A percentile compares a stretch with the other conserved stretches of the same genome.
Evolutionary conservation across 1,140 invertebrate species (phyloP).

Genomic region (Rhynchophorus ferrugineus): DNA sequence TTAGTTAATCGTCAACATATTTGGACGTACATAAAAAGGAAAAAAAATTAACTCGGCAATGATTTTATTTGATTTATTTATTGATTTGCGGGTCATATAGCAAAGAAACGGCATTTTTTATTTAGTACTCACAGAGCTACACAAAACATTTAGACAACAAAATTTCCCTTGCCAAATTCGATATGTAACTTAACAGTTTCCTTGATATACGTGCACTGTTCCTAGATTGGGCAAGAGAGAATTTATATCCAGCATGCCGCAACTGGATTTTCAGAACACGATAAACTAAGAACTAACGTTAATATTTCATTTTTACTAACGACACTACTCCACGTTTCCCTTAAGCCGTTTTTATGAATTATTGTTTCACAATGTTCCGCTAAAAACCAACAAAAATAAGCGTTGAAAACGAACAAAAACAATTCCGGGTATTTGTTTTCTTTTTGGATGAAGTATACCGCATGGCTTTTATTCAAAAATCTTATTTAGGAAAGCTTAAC

Average conservation of each 20-base stretch:
- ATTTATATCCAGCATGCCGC: constrained; percentile 6
- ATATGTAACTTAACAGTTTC: constrained; percentile 5
- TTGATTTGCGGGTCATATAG: no score
- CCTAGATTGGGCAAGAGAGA: constrained; percentile 3
- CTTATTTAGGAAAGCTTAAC: no score
- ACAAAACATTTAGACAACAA: no score
- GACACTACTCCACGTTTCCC: background rate
- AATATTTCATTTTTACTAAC: constrained; percentile 4
- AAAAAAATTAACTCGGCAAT: no score
- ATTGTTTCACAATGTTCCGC: background rate
- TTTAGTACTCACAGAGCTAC: no score
- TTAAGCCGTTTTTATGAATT: background rate
- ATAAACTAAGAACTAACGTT: constrained; percentile 5
- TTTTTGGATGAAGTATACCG: background rate
- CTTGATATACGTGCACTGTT: constrained; percentile 3
- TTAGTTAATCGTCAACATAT: no score
- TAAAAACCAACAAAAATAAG: background rate
- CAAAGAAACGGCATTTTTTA: no score
- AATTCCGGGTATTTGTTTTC: background rate
- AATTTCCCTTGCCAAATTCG: no score
- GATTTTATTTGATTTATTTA: no score
- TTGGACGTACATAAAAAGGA: no score
- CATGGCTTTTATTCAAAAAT: background rate
- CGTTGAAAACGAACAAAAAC: background rate
- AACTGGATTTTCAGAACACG: constrained; percentile 5